A percentile compares a stretch with the other conserved stretches of the same genome.
Evolutionary conservation across 2,113 vertebrate genomes (phyloP).

Genomic region (Ifrita kowaldi): DNA sequence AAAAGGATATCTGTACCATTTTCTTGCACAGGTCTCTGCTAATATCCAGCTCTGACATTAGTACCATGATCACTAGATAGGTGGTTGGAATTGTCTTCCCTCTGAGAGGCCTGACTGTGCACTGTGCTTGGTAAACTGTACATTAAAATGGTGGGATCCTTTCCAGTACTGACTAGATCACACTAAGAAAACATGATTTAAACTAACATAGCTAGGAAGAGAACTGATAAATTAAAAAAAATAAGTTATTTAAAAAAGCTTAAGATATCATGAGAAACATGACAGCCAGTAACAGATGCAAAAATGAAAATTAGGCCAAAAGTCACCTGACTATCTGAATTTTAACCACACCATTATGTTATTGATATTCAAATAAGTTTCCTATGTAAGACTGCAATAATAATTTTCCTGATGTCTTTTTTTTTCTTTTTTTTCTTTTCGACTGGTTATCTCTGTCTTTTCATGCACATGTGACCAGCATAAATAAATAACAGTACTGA

Average conservation of each 20-base stretch:
- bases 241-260: slow-evolving; percentile 2
- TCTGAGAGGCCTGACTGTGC: neutral
- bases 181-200: neutral
- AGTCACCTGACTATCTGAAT: neutral
- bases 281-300: neutral
- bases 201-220: neutral
- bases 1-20: neutral
- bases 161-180: neutral
- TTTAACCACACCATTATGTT: neutral
- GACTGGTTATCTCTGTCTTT: neutral
- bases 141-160: neutral
- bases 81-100: neutral
- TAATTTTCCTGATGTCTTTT: neutral
- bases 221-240: slow-evolving; percentile 27
- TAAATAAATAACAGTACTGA: neutral
- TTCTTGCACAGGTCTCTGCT: neutral
- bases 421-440: neutral
- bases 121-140: neutral
- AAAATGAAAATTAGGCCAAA: neutral
- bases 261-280: slow-evolving; percentile 46
- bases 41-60: neutral
- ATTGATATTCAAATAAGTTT: neutral
- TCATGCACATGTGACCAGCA: neutral
- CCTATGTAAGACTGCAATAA: neutral
- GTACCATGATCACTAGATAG: neutral